Evolutionary conservation across 1,140 invertebrate species (phyloP), one percentile per base, ranked within the genome.

Genomic region (Latrodectus geometricus): DNA sequence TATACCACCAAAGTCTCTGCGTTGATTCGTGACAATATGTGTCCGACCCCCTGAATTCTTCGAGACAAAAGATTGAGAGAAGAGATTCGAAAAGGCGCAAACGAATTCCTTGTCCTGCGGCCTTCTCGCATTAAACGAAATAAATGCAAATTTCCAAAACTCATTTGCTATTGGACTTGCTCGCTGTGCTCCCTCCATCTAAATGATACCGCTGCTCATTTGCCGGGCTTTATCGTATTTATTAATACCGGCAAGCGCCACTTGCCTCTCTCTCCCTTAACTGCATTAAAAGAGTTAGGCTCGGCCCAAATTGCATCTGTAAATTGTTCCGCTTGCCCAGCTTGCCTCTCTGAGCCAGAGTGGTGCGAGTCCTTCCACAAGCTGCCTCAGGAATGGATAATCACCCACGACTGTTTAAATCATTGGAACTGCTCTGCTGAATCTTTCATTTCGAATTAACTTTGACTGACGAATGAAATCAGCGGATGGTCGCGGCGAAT

Each of bases 131-230:
- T 84, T 84, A 75, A 84, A 84, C 82, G 82, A 73, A 84, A 84
- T 84, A 76, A 84, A 84, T 84, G 82, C 82, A 84, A 84, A 84
- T 84, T 84, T 84, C 82, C 73, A 84, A 84, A 84, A 84, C 82
- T 84, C 82, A 84, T 84, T 84, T 84, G 82, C 56, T 61, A 69
- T 84, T 84, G 82, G 82, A 76, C 82, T 68, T 84, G 82, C 81
- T 84, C 81, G 76, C 81, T 84, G 75, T 68, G 23, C 61, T 52
- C 50, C n/a, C 9, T 65, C 73, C 15, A 15, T 84, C 82, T 84
- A 84, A 84, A 84, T 84, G 82, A 84, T 76, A 74, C 82, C 72
- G 82, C 73, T 72, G 68, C 82, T 84, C 82, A 84, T 84, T 84
- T 76, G 82, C 56, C n/a, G 17, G 74, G 82, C 82, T 84, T 84